Base-by-base conservation (phyloP, 1,140 invertebrate genomes). In the Lepidurus couesii region DNA sequence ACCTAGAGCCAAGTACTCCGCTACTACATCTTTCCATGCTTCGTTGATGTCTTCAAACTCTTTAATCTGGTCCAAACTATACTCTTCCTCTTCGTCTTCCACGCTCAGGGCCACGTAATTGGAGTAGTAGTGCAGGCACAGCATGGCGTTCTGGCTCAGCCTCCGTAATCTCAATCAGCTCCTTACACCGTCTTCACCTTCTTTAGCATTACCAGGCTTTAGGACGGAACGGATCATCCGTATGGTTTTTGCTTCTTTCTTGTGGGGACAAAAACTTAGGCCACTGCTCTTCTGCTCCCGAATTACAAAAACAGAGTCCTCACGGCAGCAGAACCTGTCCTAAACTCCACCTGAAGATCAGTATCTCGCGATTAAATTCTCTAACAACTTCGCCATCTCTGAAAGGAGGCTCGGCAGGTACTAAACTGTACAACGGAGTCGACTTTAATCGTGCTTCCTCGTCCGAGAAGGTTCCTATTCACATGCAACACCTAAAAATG, bases 11-110 rank as follows among this genome's bases (percentile, higher is more conserved):
- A 93, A 86, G 81, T 89, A 86, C 84, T 92, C 90, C 78, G 89
- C 89, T 79, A 93, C 87, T 84, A 90, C 90, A 82, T 90, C 88
- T 84, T 91, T 92, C 87, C 91, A 91, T 42, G 88, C 88, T 75
- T 90, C 90, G 81, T 91, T 90, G 82, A 92, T 89, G 65, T 90
- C 86, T 81, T 93, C 92, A 85, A 94, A 95, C 84, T 94, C 93
- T 86, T 93, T 93, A 85, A 94, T 95, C 82, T 93, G 89, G 84
- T 93, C 91, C 82, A 91, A 87, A 42, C 90, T 89, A 85, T 93
- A 92, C 81, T 91, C 89, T 81, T 89, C 89, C 84, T 88, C 88
- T 77, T 89, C 88, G 83, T 89, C 90, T 79, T 84, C 83, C 73
- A 85, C 83, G 16, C 84, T 81, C 26, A 91, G 85, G 84, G 88